Evolutionary conservation across 2,113 vertebrate species (phyloP), one percentile per base, ranked within the genome.

Genomic region (Rhodinocichla rosea): DNA sequence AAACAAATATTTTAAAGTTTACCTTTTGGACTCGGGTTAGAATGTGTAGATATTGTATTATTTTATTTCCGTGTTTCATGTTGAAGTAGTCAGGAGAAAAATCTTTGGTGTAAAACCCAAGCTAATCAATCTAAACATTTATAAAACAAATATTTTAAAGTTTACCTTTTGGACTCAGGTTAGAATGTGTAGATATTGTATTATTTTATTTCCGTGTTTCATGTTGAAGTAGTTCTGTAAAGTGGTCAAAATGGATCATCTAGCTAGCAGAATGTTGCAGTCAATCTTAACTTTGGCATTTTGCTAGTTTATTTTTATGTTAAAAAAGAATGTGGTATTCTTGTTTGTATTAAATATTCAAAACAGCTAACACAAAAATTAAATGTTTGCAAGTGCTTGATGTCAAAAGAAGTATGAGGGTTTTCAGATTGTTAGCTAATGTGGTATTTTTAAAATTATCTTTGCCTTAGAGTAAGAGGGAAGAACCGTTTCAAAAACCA

Each of bases 391-490:
- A 42, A 75, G 59, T 91, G 7, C n/a, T 87, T 77, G 39, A 63
- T 88, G 39, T 95, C 49, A 81, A 65, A 88, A 82, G 45, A 69
- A 78, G 17, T 81, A 40, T 21, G 49, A 69, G 67, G 76, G 24
- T 65, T 89, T 92, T 79, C 71, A 81, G 42, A 53, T 42, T 93
- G 59, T 68, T 85, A 93, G 83, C 90, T 96, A 97, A 97, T 93
- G 27, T 27, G 40, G 28, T 95, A 53, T 96, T 97, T 95, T 90
- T 95, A 47, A 95, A 95, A 96, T 97, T 95, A 94, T 98, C 95
- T 97, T 97, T 96, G 81, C 93, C 94, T 92, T 95, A 98, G 98
- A 97, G 71, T 96, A 92, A 98, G 83, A 98, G 97, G 97, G 96
- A 96, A 96, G 97, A 95, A 73, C 75, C 52, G 9, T 78, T 97